Evolutionary conservation across 2,797 vertebrate species (phyloP).

Genomic region (Sebastes minor): DNA sequence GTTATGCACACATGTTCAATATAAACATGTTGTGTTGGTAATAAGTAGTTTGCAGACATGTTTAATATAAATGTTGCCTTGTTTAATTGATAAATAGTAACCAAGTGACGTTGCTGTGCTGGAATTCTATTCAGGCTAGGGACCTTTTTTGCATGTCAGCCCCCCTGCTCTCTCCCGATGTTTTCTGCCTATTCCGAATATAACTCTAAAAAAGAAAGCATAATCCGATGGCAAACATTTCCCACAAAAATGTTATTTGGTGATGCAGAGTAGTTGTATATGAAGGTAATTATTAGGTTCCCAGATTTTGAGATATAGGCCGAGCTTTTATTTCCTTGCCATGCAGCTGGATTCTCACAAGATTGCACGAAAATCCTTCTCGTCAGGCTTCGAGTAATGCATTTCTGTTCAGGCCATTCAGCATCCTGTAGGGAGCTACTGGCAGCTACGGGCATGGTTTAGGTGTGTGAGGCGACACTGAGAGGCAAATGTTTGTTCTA

Average conservation of each 20-base stretch:
- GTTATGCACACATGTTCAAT: background rate
- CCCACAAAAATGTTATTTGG: constrained; percentile 7
- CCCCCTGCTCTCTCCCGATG: background rate
- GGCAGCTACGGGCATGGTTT: background rate
- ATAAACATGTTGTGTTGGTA: background rate
- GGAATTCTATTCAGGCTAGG: background rate
- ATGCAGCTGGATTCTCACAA: background rate
- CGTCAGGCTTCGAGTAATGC: background rate
- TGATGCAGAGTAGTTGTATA: background rate
- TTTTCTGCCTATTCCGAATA: background rate
- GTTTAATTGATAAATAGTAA: background rate
- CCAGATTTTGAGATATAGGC: background rate
- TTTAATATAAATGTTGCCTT: background rate
- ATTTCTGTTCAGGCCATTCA: background rate
- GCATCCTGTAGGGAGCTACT: background rate
- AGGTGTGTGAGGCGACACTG: too few relatives aligned
- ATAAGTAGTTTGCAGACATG: background rate
- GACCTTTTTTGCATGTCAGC: background rate
- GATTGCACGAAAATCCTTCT: background rate
- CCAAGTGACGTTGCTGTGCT: background rate
- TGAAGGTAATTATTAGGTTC: background rate
- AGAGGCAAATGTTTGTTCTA: too few relatives aligned
- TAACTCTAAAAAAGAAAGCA: background rate
- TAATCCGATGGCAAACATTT: background rate
- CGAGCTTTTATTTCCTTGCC: background rate